Percentiles rank a stretch among this genome's conserved stretches.
phyloP scores from a whole-genome alignment of 2,113 vertebrate species.

The Nematolebias whitei region DNA sequence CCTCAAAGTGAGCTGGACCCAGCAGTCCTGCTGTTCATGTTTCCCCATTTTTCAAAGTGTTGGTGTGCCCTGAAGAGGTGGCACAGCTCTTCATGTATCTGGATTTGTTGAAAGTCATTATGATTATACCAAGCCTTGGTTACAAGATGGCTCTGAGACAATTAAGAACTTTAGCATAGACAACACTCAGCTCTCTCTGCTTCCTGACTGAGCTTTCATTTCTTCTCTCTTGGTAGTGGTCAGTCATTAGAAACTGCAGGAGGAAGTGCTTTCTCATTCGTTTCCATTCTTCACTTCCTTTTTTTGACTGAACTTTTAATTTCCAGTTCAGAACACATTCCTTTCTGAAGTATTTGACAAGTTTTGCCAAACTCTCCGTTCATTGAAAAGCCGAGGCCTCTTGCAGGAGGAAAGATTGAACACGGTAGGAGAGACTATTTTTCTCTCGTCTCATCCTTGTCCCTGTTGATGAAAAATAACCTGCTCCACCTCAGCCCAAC shows the following conservation, averaged over 20 bases:
- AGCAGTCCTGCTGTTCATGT: conserved; percentile 51
- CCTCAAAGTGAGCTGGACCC: conserved; percentile 52
- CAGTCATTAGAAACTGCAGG: conserved; percentile 41
- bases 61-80: conserved; percentile 12
- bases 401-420: conserved; percentile 41
- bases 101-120: too few relatives aligned
- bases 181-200: not conserved
- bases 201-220: conserved; percentile 15
- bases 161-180: not conserved
- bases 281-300: conserved; percentile 17
- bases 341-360: conserved; percentile 29
- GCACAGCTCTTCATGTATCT: not conserved
- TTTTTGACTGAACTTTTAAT: conserved; percentile 38
- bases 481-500: conserved; percentile 62
- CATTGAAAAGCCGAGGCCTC: conserved; percentile 38
- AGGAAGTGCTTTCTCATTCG: not conserved
- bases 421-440: conserved; percentile 39
- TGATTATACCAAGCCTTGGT: conserved; percentile 18
- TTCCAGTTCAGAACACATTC: conserved; percentile 41
- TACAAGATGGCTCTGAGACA: conserved; percentile 16
- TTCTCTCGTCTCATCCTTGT: conserved; percentile 28
- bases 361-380: conserved; percentile 51
- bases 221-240: conserved; percentile 18
- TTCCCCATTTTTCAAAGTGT: conserved; percentile 6
- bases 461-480: conserved; percentile 35